Percentiles rank a stretch among this genome's conserved stretches.
phyloP scores from a whole-genome alignment of 2,888 invertebrate species.

The Torymus auratus region DNA sequence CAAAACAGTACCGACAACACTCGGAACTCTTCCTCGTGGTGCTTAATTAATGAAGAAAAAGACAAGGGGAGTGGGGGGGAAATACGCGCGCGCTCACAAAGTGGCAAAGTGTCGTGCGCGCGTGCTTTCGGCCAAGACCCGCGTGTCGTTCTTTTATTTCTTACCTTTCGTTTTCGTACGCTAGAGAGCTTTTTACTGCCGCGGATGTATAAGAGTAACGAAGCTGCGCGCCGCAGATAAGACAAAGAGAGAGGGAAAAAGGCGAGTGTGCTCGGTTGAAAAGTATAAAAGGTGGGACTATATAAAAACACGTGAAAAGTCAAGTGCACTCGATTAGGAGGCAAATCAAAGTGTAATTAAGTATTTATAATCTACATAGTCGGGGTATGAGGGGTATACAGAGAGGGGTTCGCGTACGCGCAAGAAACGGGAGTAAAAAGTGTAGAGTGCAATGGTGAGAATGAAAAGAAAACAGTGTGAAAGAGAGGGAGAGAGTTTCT shows the following conservation, averaged over 20 bases:
- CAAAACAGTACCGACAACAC: not conserved
- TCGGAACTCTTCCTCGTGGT: conserved; percentile 36
- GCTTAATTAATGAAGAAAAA: conserved; percentile 27
- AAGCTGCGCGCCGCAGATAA: too few species aligned
- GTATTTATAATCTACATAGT: conserved; percentile 52
- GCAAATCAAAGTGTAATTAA: conserved; percentile 60
- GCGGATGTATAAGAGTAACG: conserved; percentile 17
- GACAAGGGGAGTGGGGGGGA: not conserved
- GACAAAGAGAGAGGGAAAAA: not conserved
- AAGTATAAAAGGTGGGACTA: conserved; percentile 24
- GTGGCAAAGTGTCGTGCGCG: conserved; percentile 47
- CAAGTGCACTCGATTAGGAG: conserved; percentile 49
- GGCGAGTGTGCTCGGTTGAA: conserved; percentile 30
- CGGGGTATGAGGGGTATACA: not conserved
- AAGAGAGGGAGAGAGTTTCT: conserved; percentile 31
- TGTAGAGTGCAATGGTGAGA: conserved; percentile 39
- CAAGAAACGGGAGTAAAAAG: conserved; percentile 46
- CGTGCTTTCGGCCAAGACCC: conserved; percentile 45
- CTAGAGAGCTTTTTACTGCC: conserved; percentile 54
- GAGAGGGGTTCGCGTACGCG: conserved; percentile 1
- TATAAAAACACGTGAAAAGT: not conserved
- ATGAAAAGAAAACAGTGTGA: conserved; percentile 21
- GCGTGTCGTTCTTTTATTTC: too few species aligned
- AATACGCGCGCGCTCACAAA: not conserved
- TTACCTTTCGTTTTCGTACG: conserved; percentile 43